Evolutionary conservation across 2,888 invertebrate species (phyloP).

Genomic region (Dryocosmus kuriphilus): DNA sequence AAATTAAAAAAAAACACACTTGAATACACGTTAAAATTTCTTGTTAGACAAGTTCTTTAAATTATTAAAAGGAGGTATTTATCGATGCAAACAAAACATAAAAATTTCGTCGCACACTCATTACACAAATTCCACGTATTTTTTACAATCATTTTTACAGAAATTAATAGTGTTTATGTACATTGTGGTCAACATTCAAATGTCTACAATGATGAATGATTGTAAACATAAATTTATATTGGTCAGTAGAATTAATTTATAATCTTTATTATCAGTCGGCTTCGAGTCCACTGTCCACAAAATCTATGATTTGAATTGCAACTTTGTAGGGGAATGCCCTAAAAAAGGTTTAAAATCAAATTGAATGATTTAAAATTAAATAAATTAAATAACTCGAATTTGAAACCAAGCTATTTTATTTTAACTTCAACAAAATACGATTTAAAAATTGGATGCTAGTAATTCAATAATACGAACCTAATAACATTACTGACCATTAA

Average conservation of each 20-base stretch:
- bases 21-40: too few species aligned
- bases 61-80: too few species aligned
- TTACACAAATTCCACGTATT: not conserved
- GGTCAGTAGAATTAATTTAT: constrained; percentile 12
- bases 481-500: constrained; percentile 79
- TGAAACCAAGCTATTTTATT: too few species aligned
- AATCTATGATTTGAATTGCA: constrained; percentile 80
- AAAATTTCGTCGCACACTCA: not conserved
- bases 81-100: not conserved
- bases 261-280: constrained; percentile 73
- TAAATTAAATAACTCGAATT: too few species aligned
- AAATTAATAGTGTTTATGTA: not conserved
- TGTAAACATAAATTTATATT: not conserved
- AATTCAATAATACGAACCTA: constrained; percentile 65
- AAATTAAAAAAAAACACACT: too few species aligned
- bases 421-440: too few species aligned
- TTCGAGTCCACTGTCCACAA: constrained; percentile 83
- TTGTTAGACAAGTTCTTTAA: too few species aligned
- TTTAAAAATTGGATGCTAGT: too few species aligned
- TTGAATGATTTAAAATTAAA: too few species aligned
- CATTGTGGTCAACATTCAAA: not conserved
- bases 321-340: constrained; percentile 81
- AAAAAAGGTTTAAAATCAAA: too few species aligned
- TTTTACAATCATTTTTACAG: not conserved
- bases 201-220: not conserved